A percentile compares a stretch with the other conserved stretches of the same genome.
Evolutionary conservation across 1,140 invertebrate species (phyloP).

Genomic region (Leptinotarsa undecemlineata): DNA sequence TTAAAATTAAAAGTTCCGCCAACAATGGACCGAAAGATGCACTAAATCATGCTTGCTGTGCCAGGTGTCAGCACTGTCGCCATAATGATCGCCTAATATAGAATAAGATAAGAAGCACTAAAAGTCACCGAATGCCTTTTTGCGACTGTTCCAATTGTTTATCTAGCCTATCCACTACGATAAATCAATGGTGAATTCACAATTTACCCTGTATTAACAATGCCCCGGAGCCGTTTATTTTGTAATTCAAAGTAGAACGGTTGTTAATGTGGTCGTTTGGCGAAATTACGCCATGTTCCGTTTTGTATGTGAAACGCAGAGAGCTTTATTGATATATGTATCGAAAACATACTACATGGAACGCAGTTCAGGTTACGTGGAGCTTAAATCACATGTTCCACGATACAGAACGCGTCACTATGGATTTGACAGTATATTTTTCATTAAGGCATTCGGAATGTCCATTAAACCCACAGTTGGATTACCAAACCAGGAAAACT

Average conservation of each 20-base stretch:
- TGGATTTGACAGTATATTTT: too few relatives aligned
- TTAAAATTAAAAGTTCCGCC: constrained; percentile 17
- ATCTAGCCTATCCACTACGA: constrained; percentile 13
- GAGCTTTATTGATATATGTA: constrained; percentile 3
- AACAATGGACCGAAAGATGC: constrained; percentile 23
- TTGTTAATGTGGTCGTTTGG: constrained; percentile 16
- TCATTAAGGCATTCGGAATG: too few relatives aligned
- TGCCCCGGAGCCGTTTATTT: constrained; percentile 10
- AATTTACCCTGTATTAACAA: constrained; percentile 19
- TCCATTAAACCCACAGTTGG: too few relatives aligned
- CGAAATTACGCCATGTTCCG: constrained; percentile 17
- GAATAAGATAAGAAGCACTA: constrained; percentile 17
- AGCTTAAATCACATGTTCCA: too few relatives aligned
- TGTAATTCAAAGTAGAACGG: constrained; percentile 15
- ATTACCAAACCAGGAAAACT: too few relatives aligned
- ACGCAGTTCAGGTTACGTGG: not conserved
- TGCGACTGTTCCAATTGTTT: constrained; percentile 11
- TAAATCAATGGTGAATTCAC: constrained; percentile 21
- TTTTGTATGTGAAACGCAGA: constrained; percentile 9
- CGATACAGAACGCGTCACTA: too few relatives aligned
- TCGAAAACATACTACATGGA: not conserved
- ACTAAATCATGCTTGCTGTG: constrained; percentile 19
- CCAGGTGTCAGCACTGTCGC: constrained; percentile 19
- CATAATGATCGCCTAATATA: constrained; percentile 25
- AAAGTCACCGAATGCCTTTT: constrained; percentile 13